Percentiles rank a stretch among this genome's conserved stretches.
phyloP scores from a whole-genome alignment of 2,113 vertebrate species.

The Sander lucioperca region DNA sequence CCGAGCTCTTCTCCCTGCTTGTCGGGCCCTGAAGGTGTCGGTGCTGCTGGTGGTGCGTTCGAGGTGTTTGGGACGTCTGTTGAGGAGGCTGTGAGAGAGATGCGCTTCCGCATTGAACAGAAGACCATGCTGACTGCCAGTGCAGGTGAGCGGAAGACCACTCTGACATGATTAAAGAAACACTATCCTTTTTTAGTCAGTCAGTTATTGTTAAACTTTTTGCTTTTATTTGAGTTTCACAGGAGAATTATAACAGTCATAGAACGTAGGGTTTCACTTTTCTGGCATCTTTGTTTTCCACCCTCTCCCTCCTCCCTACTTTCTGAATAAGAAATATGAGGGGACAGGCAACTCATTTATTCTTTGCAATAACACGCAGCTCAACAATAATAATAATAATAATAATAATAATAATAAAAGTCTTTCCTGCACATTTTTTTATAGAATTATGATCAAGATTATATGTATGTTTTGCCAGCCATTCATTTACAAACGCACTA shows the following conservation, averaged over 20 bases:
- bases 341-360: background rate
- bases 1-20: conserved; percentile 67
- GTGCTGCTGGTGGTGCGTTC: conserved; percentile 57
- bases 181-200: background rate
- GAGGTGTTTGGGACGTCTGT: conserved; percentile 91
- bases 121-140: conserved; percentile 95
- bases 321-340: background rate
- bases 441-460: conserved; percentile 3
- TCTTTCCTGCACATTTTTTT: background rate
- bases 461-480: conserved; percentile 24
- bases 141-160: conserved; percentile 86
- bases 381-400: background rate
- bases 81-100: conserved; percentile 95
- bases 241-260: background rate
- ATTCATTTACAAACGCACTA: background rate
- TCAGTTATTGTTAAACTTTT: background rate
- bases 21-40: conserved; percentile 54
- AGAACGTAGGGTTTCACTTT: background rate
- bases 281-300: background rate
- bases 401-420: conserved; percentile 11
- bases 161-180: background rate
- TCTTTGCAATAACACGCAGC: background rate
- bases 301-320: background rate
- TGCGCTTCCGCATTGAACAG: conserved; percentile 96
- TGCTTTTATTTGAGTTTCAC: background rate